Evolutionary conservation across 1,140 invertebrate genomes (phyloP).

Genomic region (Atta texana): DNA sequence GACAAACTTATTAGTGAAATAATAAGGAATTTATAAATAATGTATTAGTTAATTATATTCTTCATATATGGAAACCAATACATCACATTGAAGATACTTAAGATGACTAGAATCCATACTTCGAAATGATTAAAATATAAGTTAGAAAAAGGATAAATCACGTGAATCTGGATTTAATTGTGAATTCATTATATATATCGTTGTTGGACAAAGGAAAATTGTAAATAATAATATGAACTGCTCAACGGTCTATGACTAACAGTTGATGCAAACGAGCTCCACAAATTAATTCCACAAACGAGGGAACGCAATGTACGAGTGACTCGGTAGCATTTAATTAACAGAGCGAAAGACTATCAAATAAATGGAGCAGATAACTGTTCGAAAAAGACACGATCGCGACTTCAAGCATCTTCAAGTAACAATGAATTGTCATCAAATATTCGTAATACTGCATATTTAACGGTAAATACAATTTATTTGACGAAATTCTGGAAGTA

Average conservation of each 20-base stretch:
- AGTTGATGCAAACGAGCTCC: slow-evolving; percentile 56
- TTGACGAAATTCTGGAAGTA: background rate
- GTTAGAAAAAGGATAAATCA: background rate
- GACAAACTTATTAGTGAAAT: background rate
- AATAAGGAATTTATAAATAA: slow-evolving; percentile 33
- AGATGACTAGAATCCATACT: background rate
- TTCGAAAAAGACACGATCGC: background rate
- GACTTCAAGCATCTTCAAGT: background rate
- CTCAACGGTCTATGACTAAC: slow-evolving; percentile 37
- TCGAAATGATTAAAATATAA: background rate
- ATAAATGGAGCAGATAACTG: slow-evolving; percentile 50
- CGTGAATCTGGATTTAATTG: background rate
- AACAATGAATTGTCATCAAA: background rate
- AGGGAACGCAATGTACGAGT: slow-evolving; percentile 48
- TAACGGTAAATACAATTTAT: background rate
- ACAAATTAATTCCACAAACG: slow-evolving; percentile 64
- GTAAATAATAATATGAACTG: slow-evolving; percentile 1
- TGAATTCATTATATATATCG: background rate
- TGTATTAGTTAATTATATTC: slow-evolving; percentile 15
- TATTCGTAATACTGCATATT: background rate
- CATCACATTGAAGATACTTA: background rate
- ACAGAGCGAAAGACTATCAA: slow-evolving; percentile 47
- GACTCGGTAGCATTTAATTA: slow-evolving; percentile 57
- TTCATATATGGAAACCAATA: background rate
- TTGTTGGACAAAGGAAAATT: slow-evolving; percentile 13